phyloP scores from a whole-genome alignment of 1,140 invertebrate species.

The Argopecten irradians region DNA sequence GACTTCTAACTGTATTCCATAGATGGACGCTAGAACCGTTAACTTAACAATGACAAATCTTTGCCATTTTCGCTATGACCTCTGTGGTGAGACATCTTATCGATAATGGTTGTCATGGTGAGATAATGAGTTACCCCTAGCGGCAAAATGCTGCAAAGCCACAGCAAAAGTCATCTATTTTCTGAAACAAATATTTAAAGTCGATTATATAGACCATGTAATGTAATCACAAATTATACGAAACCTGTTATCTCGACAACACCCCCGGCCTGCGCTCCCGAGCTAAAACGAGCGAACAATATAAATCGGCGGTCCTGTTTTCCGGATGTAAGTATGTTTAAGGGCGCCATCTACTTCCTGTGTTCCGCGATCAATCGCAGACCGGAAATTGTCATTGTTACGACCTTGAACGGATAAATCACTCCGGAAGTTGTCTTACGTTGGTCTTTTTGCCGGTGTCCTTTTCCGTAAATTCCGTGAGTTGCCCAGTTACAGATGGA shows the following conservation, averaged over 20 bases:
- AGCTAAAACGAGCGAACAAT: not conserved
- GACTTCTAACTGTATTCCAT: not conserved
- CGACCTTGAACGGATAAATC: not conserved
- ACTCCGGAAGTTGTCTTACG: not conserved
- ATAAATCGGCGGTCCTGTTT: not conserved
- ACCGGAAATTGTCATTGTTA: not conserved
- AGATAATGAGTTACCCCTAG: not conserved
- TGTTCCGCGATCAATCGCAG: not conserved
- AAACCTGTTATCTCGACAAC: not conserved
- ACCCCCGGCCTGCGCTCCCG: not conserved
- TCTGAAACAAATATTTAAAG: not conserved
- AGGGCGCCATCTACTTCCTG: not conserved
- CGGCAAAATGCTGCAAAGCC: not conserved
- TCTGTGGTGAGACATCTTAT: not conserved
- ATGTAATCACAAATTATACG: not conserved
- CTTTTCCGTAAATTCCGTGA: not conserved
- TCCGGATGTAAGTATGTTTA: not conserved
- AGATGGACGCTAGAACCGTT: not conserved
- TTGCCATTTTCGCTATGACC: not conserved
- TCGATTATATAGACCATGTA: not conserved
- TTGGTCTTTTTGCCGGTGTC: not conserved
- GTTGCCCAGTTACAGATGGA: too few relatives aligned
- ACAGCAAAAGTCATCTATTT: not conserved
- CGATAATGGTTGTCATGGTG: not conserved
- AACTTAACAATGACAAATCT: not conserved